Evolutionary conservation across 2,113 vertebrate species (phyloP), one percentile per base, ranked within the genome.

Genomic region (Phycodurus eques): DNA sequence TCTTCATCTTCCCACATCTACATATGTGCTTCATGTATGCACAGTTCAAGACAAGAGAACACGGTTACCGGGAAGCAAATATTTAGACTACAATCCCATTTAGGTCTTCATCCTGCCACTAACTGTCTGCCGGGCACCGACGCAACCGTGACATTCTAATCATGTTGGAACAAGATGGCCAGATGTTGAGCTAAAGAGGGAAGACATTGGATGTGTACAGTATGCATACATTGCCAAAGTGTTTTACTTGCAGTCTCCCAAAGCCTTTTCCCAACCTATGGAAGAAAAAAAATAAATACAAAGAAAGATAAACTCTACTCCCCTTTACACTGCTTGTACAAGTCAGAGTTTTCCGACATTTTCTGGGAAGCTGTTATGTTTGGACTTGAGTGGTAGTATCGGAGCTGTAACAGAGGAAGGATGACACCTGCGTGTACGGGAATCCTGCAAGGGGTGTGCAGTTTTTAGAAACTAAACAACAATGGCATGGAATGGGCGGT

Each of bases 1-100:
- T 57, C 20, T 44, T 54, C 59, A 70, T 46, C 54, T 64, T 74
- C 35, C 11, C 71, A 75, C 80, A 81, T 80, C 70, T 84, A 69
- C 73, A 61, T 60, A 51, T 47, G 22, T 66, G 63, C 46, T 46
- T 44, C 27, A 65, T 46, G 2, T 46, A 44, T 31, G 64, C 20
- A 47, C 12, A 7, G 64, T 61, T 61, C 14, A 19, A 17, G 31
- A 14, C 31, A 35, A n/a, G 22, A 46, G 2, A 65, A 65, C 11
- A n/a, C 8, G 22, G 63, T 44, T 44, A 2, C 13, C 12, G n/a
- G 63, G 39, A 67, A 75, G 69, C 73, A 83, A 71, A 66, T 87
- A 81, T 89, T 90, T 90, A 84, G 88, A 81, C 84, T 84, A 62
- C 74, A 78, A 69, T 69, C 75, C 44, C 0, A 20, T 20, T 42